Conservation (phyloP, 1,140 invertebrate species). For the Achroia grisella region DNA sequence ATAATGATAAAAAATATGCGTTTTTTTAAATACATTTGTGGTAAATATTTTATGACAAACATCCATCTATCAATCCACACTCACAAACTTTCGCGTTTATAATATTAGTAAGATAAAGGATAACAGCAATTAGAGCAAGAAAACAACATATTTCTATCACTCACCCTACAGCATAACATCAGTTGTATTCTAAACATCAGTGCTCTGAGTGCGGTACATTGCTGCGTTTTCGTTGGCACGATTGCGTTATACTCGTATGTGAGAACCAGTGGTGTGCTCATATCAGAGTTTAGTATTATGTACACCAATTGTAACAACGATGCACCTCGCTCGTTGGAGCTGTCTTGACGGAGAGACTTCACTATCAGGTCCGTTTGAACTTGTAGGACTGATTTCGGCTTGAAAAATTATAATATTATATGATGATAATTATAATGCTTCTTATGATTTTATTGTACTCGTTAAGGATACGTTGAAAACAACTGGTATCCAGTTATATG, state of each 20-base stretch:
- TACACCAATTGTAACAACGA: conserved; percentile 43
- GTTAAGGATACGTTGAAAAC: too few species aligned
- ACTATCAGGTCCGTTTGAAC: conserved; percentile 44
- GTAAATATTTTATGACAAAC: too few species aligned
- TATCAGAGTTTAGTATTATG: conserved; percentile 33
- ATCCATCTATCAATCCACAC: too few species aligned
- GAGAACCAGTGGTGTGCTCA: conserved; percentile 35
- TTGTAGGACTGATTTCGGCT: conserved; percentile 49
- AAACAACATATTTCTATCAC: conserved; percentile 9
- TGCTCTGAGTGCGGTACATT: conserved; percentile 41
- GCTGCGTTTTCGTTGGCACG: conserved; percentile 13
- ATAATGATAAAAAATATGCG: too few species aligned
- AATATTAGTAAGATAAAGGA: too few species aligned
- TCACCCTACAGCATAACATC: conserved; percentile 53
- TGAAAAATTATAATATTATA: background rate
- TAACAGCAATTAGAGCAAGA: background rate
- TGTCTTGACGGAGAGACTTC: conserved; percentile 40
- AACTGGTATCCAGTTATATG: too few species aligned
- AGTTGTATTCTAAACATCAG: conserved; percentile 58
- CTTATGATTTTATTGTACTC: too few species aligned
- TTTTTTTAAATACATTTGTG: too few species aligned
- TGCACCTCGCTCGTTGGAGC: conserved; percentile 32
- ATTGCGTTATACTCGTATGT: conserved; percentile 20
- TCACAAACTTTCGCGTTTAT: too few species aligned
- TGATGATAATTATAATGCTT: too few species aligned